Conservation (phyloP, 2,797 vertebrate species). For the Darevskia nairensis region DNA sequence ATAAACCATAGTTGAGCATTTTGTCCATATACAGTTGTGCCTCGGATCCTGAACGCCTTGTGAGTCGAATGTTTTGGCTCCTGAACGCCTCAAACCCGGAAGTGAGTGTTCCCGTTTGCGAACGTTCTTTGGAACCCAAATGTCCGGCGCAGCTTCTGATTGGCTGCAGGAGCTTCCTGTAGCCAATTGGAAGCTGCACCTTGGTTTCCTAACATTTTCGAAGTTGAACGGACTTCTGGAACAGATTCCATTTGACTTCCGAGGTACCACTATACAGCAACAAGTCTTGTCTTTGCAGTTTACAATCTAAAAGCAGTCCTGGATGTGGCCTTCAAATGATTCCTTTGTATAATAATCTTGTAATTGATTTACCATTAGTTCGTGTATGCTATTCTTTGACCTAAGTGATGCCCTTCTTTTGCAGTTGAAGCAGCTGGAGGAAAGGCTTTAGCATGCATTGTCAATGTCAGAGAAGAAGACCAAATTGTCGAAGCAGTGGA, state of each 20-base stretch:
- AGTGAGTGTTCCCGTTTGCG: no score
- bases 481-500: constrained; percentile 88
- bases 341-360: not conserved
- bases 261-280: not conserved
- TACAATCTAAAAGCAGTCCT: not conserved
- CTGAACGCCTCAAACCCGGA: no score
- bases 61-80: no score
- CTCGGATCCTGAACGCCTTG: no score
- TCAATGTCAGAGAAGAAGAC: constrained; percentile 92
- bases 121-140: no score
- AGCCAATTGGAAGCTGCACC: no score
- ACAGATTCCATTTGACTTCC: no score
- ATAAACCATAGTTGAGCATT: not conserved
- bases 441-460: constrained; percentile 89
- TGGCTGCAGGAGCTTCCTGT: no score
- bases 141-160: no score
- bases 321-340: not conserved
- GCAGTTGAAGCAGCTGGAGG: constrained; percentile 93
- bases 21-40: not conserved
- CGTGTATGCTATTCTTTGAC: not conserved
- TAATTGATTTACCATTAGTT: constrained; percentile 10
- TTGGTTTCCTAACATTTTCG: no score
- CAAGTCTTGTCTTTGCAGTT: not conserved
- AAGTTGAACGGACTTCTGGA: no score
- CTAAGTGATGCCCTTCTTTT: constrained; percentile 28